A percentile compares a stretch with the other conserved stretches of the same genome.
Evolutionary conservation across 23 tunicate species (phyloP).

Genomic region (Trididemnum nubilum): DNA sequence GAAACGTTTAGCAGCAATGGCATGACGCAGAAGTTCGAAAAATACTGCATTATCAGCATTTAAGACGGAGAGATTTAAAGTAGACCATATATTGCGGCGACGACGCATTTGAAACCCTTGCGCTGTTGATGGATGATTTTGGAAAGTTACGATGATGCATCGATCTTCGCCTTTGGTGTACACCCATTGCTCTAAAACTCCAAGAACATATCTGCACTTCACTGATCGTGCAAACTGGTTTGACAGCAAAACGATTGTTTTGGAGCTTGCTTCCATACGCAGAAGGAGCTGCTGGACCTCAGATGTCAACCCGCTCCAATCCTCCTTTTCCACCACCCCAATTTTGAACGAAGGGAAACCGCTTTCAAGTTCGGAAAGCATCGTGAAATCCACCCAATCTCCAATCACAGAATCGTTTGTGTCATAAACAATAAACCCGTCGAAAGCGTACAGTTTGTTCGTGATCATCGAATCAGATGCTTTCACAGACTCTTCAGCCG

Average conservation of each 20-base stretch:
- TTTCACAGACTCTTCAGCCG: neutral
- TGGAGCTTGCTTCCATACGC: neutral
- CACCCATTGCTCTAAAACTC: neutral
- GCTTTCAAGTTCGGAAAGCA: neutral
- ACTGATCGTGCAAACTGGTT: neutral
- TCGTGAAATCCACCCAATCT: constrained; percentile 2
- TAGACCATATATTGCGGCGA: neutral
- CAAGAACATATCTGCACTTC: neutral
- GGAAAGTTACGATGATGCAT: neutral
- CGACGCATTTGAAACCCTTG: neutral
- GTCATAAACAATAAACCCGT: neutral
- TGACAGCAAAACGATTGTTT: constrained; percentile 3
- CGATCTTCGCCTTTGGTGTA: neutral
- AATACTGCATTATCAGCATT: neutral
- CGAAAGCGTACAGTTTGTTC: neutral
- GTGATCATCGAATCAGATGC: no score
- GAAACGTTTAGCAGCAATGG: no score
- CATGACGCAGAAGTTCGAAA: neutral
- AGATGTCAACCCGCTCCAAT: neutral
- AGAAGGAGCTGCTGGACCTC: neutral
- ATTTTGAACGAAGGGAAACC: neutral
- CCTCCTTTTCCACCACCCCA: neutral
- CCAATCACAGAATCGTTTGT: neutral
- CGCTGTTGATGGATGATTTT: neutral
- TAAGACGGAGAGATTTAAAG: neutral